Evolutionary conservation across 2,797 vertebrate species (phyloP).

Genomic region (Balearica regulorum): DNA sequence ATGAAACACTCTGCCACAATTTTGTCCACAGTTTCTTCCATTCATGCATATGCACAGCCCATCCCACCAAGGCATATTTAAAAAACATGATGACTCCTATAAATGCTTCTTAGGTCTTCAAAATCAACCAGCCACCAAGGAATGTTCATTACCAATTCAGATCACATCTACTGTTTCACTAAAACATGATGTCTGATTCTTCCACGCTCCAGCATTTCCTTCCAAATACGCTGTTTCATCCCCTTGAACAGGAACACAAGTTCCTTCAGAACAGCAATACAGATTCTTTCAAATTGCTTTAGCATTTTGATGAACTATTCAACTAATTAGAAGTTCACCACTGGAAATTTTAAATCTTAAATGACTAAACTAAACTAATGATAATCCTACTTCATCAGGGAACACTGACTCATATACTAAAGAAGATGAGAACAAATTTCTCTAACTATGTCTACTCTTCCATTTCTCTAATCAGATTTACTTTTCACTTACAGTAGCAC

Average conservation of each 20-base stretch:
- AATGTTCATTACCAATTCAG: neutral
- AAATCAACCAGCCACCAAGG: neutral
- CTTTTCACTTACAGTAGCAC: neutral
- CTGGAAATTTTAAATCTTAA: neutral
- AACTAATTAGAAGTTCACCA: neutral
- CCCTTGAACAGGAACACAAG: neutral
- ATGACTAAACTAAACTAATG: neutral
- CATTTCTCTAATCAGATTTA: neutral
- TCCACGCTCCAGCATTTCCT: neutral
- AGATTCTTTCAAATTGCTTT: neutral
- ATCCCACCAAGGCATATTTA: neutral
- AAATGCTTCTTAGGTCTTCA: neutral
- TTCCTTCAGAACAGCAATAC: neutral
- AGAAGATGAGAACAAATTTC: neutral
- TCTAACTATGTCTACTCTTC: neutral
- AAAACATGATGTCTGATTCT: neutral
- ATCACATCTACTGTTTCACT: neutral
- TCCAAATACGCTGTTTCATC: neutral
- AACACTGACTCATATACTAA: neutral
- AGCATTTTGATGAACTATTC: neutral
- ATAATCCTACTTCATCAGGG: neutral
- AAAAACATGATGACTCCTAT: neutral
- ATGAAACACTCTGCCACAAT: neutral
- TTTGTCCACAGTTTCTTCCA: neutral
- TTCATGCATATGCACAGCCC: neutral